These are phyloP conservation scores for Holothuria glaberrima DNA, from an alignment of 35 echinoderm and acorn worm species.

Conservation along the genomic window DNA sequence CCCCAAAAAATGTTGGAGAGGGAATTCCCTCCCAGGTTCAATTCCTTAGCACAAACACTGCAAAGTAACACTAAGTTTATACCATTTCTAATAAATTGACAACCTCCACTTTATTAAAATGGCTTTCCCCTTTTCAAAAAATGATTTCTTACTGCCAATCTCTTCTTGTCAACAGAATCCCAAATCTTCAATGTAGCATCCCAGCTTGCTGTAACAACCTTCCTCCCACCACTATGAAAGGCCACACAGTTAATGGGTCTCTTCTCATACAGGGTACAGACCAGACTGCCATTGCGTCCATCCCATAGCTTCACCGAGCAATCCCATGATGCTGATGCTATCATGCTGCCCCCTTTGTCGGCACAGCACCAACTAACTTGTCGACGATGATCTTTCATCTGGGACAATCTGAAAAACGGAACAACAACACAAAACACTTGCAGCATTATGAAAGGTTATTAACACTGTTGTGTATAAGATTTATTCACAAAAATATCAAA, in stretches of 20 bases:
- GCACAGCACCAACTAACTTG: constrained; percentile 78
- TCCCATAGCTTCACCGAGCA: constrained; percentile 83
- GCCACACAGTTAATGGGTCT: constrained; percentile 90
- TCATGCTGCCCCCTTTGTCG: constrained; percentile 56
- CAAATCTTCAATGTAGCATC: constrained; percentile 89
- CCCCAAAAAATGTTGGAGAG: too few species aligned
- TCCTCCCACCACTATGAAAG: constrained; percentile 88
- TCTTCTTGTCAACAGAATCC: constrained; percentile 89
- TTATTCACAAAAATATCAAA: too few species aligned
- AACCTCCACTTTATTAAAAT: too few species aligned
- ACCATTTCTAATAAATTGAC: too few species aligned
- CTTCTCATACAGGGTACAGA: constrained; percentile 62
- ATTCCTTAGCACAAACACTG: too few species aligned
- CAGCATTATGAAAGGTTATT: too few species aligned
- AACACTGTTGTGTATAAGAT: too few species aligned
- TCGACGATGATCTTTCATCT: constrained; percentile 73
- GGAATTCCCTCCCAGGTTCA: too few species aligned
- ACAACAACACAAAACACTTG: neutral
- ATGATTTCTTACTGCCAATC: constrained; percentile 76
- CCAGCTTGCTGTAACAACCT: constrained; percentile 85
- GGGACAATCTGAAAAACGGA: constrained; percentile 61
- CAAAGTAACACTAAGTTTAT: too few species aligned
- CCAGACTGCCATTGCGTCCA: constrained; percentile 63
- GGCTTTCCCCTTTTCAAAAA: too few species aligned
- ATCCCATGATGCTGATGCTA: constrained; percentile 91